phyloP scores from a whole-genome alignment of 2,797 vertebrate genomes.

The Lutjanus campechanus region DNA sequence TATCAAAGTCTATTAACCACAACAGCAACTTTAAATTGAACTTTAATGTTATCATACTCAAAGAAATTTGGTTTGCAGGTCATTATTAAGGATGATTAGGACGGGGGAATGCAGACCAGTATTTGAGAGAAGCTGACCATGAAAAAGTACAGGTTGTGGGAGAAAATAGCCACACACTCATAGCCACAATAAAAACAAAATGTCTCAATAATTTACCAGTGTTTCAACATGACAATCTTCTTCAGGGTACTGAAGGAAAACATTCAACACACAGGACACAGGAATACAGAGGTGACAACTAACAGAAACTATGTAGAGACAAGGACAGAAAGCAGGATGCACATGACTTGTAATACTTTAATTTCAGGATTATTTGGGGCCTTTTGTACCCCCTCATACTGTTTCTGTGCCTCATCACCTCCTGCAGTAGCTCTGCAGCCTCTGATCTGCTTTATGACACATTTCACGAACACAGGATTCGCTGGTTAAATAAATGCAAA shows the following conservation, averaged over 20 bases:
- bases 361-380: not conserved
- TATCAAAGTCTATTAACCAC: not conserved
- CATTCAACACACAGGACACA: not conserved
- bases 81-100: too few species aligned
- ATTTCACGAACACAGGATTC: constrained; percentile 24
- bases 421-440: constrained; percentile 11
- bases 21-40: not conserved
- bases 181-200: too few species aligned
- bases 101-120: too few species aligned
- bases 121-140: too few species aligned
- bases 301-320: not conserved
- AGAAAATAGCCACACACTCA: too few species aligned
- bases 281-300: not conserved
- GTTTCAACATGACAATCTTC: too few species aligned
- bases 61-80: not conserved
- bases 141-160: too few species aligned
- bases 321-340: not conserved
- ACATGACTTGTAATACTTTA: not conserved
- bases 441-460: constrained; percentile 30
- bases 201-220: too few species aligned
- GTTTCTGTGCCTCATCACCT: constrained; percentile 8
- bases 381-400: not conserved
- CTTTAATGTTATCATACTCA: too few species aligned
- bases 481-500: constrained; percentile 34
- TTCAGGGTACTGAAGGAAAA: too few species aligned